Evolutionary conservation across 2,797 vertebrate species (phyloP), one percentile per base, ranked within the genome.

Genomic region (Pempheris klunzingeri): DNA sequence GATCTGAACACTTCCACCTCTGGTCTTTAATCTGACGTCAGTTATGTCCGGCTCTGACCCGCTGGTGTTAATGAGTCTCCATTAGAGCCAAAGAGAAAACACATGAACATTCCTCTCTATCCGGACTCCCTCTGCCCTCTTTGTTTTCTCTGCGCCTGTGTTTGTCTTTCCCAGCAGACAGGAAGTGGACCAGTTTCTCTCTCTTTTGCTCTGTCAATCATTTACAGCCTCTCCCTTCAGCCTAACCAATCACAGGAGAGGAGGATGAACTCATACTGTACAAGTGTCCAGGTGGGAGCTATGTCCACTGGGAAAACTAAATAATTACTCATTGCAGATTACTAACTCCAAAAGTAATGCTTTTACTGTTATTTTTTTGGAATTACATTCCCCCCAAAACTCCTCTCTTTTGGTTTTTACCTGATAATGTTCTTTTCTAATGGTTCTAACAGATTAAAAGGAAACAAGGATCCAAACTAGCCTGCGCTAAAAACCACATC

Each of bases 131-230:
- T 71, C 64, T 2, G 20, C 55, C 1, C 7, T 47, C 53, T 73
- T 79, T 64, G 72, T 68, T 68, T 74, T 50, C 81, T 41, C 49
- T 59, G 44, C 1, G 30, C 9, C 71, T 41, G 24, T 90, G 86
- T 91, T 92, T 92, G 85, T 83, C 75, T 92, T 92, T 92, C 91
- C 91, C 91, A 92, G 83, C 80, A 57, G 83, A 82, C 79, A 86
- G 85, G 84, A 90, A 91, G 83, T 83, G 54, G 57, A 82, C 38
- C 10, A 9, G 24, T 68, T 44, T 59, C 30, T 61, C 36, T 58
- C 70, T 58, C 24, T 57, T 43, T 68, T 26, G 70, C 36, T 34
- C 63, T 24, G 83, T 86, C 81, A 78, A 22, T 85, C 83, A 88
- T 80, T 86, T 41, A 59, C 78, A 3, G 24, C 61, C 74, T 57